phyloP scores from a whole-genome alignment of 1,140 invertebrate species.

The Drosophila gunungcola region DNA sequence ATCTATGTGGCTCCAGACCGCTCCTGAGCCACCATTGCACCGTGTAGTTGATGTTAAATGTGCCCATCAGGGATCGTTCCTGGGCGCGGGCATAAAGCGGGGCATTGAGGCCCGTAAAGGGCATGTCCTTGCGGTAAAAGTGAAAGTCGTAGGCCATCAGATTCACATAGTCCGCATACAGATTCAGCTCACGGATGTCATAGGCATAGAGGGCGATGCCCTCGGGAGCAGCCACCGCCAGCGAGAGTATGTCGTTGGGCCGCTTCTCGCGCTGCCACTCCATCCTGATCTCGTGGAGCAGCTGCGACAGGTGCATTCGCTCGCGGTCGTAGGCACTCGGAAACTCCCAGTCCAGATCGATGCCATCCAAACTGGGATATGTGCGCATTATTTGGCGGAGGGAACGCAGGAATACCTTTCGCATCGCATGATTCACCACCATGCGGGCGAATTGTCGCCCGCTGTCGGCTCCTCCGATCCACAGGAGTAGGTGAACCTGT shows the following conservation, averaged over 20 bases:
- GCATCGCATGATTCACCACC: conserved; percentile 88
- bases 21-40: conserved; percentile 91
- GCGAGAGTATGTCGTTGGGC: conserved; percentile 87
- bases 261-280: conserved; percentile 87
- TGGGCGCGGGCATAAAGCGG: conserved; percentile 88
- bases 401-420: conserved; percentile 90
- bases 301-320: conserved; percentile 89
- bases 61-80: conserved; percentile 89
- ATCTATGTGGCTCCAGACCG: conserved; percentile 93
- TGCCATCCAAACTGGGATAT: conserved; percentile 89
- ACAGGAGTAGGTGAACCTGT: conserved; percentile 91
- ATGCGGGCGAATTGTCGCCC: conserved; percentile 89
- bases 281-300: conserved; percentile 89
- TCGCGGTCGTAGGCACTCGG: conserved; percentile 88
- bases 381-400: conserved; percentile 87
- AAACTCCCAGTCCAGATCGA: conserved; percentile 96
- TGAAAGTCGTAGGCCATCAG: conserved; percentile 97
- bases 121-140: conserved; percentile 90
- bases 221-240: conserved; percentile 91
- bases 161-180: conserved; percentile 94
- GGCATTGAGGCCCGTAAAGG: conserved; percentile 92
- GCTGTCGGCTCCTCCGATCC: conserved; percentile 88
- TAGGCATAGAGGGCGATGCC: conserved; percentile 91
- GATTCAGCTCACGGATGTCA: conserved; percentile 90
- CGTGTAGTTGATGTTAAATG: conserved; percentile 93